phyloP scores from a whole-genome alignment of 1,140 invertebrate species.

The Drosophila erecta region DNA sequence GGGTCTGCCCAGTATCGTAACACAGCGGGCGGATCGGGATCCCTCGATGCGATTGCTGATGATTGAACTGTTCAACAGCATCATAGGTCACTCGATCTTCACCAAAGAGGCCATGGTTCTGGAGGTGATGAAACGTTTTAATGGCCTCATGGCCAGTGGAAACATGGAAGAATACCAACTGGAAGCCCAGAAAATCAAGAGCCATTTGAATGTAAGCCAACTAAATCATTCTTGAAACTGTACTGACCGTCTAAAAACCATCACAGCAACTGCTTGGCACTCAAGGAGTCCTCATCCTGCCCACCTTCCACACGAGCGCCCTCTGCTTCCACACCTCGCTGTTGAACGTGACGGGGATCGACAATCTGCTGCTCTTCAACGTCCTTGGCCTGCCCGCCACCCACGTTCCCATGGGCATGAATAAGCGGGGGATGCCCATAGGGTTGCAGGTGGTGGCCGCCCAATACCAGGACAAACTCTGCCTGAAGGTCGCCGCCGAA shows the following conservation, averaged over 20 bases:
- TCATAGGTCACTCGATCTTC: slow-evolving; percentile 67
- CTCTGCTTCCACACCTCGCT: slow-evolving; percentile 87
- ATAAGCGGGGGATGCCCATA: slow-evolving; percentile 88
- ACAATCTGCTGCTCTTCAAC: slow-evolving; percentile 91
- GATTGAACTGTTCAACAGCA: slow-evolving; percentile 58
- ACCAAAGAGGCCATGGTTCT: slow-evolving; percentile 72
- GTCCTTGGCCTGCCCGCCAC: slow-evolving; percentile 90
- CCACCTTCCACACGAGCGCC: slow-evolving; percentile 89
- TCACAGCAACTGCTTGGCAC: slow-evolving; percentile 86
- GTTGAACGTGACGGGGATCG: slow-evolving; percentile 87
- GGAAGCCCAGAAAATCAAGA: slow-evolving; percentile 39
- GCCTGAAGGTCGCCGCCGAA: slow-evolving; percentile 90
- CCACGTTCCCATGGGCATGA: slow-evolving; percentile 89
- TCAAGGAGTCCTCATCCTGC: slow-evolving; percentile 90
- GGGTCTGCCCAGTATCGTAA: slow-evolving; percentile 74
- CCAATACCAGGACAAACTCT: slow-evolving; percentile 89
- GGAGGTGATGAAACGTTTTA: slow-evolving; percentile 63
- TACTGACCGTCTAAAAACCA: neutral
- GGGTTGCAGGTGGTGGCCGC: slow-evolving; percentile 90
- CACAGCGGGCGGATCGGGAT: slow-evolving; percentile 46
- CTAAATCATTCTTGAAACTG: too few relatives aligned
- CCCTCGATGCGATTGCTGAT: slow-evolving; percentile 53
- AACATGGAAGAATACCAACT: slow-evolving; percentile 48
- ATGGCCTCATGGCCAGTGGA: slow-evolving; percentile 37
- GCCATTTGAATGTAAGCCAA: slow-evolving; percentile 52